A percentile compares a stretch with the other conserved stretches of the same genome.
Evolutionary conservation across 2,113 vertebrate genomes (phyloP).

Genomic region (Rhinolophus ferrumequinum): DNA sequence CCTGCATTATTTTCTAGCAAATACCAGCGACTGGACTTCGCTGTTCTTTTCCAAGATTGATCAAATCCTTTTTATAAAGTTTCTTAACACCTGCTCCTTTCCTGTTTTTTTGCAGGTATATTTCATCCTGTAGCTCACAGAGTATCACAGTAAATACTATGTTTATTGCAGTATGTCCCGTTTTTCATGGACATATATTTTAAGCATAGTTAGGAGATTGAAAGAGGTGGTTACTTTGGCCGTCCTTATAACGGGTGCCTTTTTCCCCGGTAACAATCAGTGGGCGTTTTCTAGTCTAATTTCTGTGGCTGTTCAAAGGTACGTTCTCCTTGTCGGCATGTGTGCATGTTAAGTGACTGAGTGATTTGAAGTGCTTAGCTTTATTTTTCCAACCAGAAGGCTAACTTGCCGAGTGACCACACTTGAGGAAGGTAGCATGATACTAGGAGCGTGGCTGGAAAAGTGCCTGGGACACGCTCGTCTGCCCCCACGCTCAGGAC

Average conservation of each 20-base stretch:
- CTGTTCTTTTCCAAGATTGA: background rate
- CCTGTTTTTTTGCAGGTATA: background rate
- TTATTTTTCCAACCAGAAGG: background rate
- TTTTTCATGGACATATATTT: background rate
- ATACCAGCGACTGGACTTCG: background rate
- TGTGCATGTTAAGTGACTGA: background rate
- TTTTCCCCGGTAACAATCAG: background rate
- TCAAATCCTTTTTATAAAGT: background rate
- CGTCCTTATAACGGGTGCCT: background rate
- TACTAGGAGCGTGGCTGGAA: background rate
- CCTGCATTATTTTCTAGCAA: background rate
- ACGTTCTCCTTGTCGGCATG: background rate
- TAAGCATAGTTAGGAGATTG: background rate
- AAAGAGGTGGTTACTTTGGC: background rate
- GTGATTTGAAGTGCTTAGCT: background rate
- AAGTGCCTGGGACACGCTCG: accelerated
- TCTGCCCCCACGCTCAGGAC: background rate
- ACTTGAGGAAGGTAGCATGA: background rate
- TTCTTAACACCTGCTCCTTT: background rate
- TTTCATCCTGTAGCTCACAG: background rate
- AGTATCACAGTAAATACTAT: background rate
- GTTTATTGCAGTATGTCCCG: background rate
- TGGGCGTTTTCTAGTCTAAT: background rate
- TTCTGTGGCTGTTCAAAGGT: background rate
- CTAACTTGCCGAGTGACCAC: background rate